phyloP scores from a whole-genome alignment of 1,140 invertebrate genomes.

The Pinna nobilis region DNA sequence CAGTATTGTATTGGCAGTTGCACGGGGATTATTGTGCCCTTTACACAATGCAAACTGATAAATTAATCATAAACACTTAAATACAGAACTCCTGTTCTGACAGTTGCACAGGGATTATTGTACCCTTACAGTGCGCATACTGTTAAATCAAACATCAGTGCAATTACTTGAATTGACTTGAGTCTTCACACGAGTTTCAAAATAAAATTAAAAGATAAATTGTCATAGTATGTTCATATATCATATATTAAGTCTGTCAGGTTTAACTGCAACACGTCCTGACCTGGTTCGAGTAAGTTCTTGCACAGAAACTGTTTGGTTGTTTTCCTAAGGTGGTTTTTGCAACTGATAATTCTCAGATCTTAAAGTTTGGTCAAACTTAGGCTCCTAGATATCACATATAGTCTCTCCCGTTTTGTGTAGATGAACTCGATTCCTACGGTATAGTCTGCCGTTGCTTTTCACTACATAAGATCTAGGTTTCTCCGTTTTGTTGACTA shows the following conservation, averaged over 20 bases:
- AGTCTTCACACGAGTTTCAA: background rate
- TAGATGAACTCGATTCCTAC: slow-evolving; percentile 14
- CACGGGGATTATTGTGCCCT: too few species aligned
- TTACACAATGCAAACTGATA: too few species aligned
- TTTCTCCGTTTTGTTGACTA: slow-evolving; percentile 3
- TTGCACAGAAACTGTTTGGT: background rate
- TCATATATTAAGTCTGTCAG: slow-evolving; percentile 5
- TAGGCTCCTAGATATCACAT: too few species aligned
- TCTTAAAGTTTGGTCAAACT: background rate
- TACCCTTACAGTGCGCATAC: background rate
- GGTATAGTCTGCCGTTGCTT: slow-evolving; percentile 4
- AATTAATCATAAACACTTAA: background rate
- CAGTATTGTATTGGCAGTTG: background rate
- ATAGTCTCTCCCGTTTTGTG: background rate
- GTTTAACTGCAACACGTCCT: slow-evolving; percentile 4
- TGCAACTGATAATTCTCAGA: background rate
- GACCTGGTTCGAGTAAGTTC: background rate
- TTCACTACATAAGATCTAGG: slow-evolving; percentile 19
- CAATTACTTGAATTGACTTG: too few species aligned
- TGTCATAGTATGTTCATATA: background rate
- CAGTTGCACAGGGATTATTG: too few species aligned
- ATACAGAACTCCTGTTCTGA: background rate
- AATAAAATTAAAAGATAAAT: background rate
- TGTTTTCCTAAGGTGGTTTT: background rate
- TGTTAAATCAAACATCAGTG: too few species aligned